Conservation (phyloP, 2,797 vertebrate species). For the Darevskia mixta region DNA sequence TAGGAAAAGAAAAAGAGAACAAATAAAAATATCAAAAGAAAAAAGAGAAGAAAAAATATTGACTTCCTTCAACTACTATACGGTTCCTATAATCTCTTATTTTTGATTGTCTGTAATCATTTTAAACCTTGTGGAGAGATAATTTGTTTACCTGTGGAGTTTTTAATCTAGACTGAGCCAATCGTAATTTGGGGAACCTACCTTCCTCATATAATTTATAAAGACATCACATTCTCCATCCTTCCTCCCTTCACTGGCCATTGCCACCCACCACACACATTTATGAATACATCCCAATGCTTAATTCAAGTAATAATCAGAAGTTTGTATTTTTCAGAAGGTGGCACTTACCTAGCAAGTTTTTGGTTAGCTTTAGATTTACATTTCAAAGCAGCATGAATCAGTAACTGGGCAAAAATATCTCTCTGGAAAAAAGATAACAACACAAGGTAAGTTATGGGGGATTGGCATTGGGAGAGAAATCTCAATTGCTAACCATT, state of each 20-base stretch:
- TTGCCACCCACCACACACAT: background rate
- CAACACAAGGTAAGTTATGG: background rate
- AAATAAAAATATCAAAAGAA: too few species aligned
- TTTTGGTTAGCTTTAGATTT: slow-evolving; percentile 83
- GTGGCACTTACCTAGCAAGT: slow-evolving; percentile 85
- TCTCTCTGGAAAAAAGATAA: slow-evolving; percentile 86
- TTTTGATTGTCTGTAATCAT: too few species aligned
- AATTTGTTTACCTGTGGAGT: too few species aligned
- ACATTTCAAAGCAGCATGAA: slow-evolving; percentile 90
- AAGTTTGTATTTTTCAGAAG: background rate
- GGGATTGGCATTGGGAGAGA: background rate
- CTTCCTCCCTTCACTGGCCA: background rate
- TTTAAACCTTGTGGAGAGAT: too few species aligned
- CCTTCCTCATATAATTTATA: too few species aligned
- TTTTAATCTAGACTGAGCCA: too few species aligned
- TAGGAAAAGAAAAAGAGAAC: too few species aligned
- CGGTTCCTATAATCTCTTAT: too few species aligned
- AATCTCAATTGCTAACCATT: background rate
- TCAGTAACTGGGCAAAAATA: slow-evolving; percentile 91
- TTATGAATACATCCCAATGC: background rate
- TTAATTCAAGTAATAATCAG: background rate
- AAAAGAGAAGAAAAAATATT: too few species aligned
- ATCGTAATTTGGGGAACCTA: too few species aligned
- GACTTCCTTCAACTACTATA: too few species aligned
- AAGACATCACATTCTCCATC: too few species aligned